These are phyloP conservation scores for Drepana arcuata DNA, from an alignment of 1,140 invertebrate species.

Conservation along the genomic window DNA sequence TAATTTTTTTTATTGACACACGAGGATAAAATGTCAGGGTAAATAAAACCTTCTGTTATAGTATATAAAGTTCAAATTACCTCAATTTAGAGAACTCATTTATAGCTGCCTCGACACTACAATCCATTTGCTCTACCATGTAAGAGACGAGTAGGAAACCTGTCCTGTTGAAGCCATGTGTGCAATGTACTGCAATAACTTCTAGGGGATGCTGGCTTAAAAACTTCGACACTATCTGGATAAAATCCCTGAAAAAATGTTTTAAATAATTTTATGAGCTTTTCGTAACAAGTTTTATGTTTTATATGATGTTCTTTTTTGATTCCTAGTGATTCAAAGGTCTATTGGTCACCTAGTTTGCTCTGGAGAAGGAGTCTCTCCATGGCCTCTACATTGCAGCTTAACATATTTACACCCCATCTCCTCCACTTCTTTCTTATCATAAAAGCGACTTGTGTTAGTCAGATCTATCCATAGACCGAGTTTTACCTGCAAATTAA, in stretches of 20 bases:
- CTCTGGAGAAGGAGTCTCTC: slow-evolving; percentile 82
- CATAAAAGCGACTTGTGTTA: slow-evolving; percentile 94
- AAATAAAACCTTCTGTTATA: too few species aligned
- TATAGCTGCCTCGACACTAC: slow-evolving; percentile 86
- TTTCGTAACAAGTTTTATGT: too few species aligned
- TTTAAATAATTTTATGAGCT: too few species aligned
- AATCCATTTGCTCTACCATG: slow-evolving; percentile 86
- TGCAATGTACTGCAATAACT: slow-evolving; percentile 95
- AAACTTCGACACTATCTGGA: slow-evolving; percentile 84
- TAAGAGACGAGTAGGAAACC: slow-evolving; percentile 95
- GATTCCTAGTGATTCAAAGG: too few species aligned
- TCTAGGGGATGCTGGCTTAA: slow-evolving; percentile 85
- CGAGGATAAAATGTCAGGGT: too few species aligned
- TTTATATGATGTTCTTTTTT: too few species aligned
- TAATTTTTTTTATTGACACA: too few species aligned
- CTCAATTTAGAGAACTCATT: slow-evolving; percentile 80
- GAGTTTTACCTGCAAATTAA: slow-evolving; percentile 80
- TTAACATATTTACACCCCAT: slow-evolving; percentile 87
- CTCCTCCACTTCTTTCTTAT: slow-evolving; percentile 83
- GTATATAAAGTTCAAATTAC: too few species aligned
- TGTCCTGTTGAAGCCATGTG: slow-evolving; percentile 98
- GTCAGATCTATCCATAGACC: slow-evolving; percentile 98
- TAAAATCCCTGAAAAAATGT: slow-evolving; percentile 75
- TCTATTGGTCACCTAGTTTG: slow-evolving; percentile 79
- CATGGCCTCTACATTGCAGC: slow-evolving; percentile 89